A percentile compares a stretch with the other conserved stretches of the same genome.
Conservation (phyloP, 2,888 invertebrate species). For the Caenorhabditis wallacei region DNA sequence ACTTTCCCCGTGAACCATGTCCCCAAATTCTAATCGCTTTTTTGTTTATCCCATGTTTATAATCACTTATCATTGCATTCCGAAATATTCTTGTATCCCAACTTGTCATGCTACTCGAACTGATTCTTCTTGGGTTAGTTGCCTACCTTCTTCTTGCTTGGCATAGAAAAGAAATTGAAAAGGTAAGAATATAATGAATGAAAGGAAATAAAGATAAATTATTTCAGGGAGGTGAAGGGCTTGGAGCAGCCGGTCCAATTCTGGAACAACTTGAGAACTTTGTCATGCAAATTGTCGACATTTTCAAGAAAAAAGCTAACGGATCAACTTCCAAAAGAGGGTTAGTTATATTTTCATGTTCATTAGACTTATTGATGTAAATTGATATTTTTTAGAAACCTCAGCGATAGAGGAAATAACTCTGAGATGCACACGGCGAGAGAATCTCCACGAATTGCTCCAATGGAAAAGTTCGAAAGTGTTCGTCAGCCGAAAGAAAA, state of each 20-base stretch:
- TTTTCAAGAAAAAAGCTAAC: constrained; percentile 44
- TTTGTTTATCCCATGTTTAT: neutral
- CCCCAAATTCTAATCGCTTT: neutral
- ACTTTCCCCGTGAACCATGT: constrained; percentile 34
- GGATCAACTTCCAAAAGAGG: constrained; percentile 21
- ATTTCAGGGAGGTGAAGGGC: constrained; percentile 57
- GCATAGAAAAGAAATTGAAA: constrained; percentile 55
- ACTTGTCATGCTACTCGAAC: constrained; percentile 57
- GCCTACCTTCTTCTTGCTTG: constrained; percentile 49
- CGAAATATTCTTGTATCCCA: constrained; percentile 26
- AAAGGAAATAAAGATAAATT: too few species aligned
- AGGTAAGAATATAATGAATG: constrained; percentile 19
- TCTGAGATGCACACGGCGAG: constrained; percentile 28
- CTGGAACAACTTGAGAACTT: constrained; percentile 54
- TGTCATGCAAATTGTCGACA: constrained; percentile 43
- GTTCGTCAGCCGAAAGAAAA: constrained; percentile 47
- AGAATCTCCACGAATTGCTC: constrained; percentile 37
- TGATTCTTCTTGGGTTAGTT: constrained; percentile 43
- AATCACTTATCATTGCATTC: constrained; percentile 14
- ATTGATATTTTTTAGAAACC: constrained; percentile 5
- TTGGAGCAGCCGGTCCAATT: constrained; percentile 54
- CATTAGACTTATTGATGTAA: too few species aligned
- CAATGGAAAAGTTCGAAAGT: constrained; percentile 48
- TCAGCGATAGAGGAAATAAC: neutral
- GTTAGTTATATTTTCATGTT: neutral